phyloP scores from a whole-genome alignment of 2,888 invertebrate genomes.

The Charanyca ferruginea region DNA sequence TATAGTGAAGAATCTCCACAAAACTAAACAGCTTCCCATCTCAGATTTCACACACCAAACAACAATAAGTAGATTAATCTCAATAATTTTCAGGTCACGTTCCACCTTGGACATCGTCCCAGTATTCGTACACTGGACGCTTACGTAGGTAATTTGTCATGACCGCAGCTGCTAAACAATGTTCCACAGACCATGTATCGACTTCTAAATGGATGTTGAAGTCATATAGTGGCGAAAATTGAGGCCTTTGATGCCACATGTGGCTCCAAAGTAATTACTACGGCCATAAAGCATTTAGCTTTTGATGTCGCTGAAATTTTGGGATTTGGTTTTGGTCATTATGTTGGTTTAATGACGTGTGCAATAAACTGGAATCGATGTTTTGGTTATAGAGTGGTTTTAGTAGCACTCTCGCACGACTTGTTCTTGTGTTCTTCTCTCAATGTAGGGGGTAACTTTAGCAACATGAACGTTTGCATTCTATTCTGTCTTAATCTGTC shows the following conservation, averaged over 20 bases:
- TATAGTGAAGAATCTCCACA: not conserved
- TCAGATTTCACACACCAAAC: constrained; percentile 28
- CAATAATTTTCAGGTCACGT: constrained; percentile 56
- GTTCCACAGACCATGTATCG: constrained; percentile 45
- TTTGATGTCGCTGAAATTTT: constrained; percentile 11
- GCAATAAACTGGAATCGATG: not conserved
- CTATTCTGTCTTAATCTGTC: too few species aligned
- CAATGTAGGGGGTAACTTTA: too few species aligned
- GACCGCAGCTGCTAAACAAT: constrained; percentile 55
- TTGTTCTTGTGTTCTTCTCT: too few species aligned
- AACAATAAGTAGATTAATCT: constrained; percentile 47
- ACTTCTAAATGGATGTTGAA: constrained; percentile 47
- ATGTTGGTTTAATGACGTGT: not conserved
- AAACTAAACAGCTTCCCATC: not conserved
- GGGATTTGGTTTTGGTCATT: constrained; percentile 8
- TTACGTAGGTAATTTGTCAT: constrained; percentile 58
- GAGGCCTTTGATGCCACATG: constrained; percentile 33
- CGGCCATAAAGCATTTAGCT: constrained; percentile 8
- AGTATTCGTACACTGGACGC: constrained; percentile 41
- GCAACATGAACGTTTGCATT: too few species aligned
- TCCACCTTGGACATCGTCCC: constrained; percentile 51
- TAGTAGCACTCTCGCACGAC: not conserved
- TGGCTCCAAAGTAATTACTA: constrained; percentile 40
- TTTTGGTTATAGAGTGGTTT: not conserved
- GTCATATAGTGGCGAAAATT: constrained; percentile 37